These are phyloP conservation scores for Diplolepis rosae DNA, from an alignment of 2,888 invertebrate genomes.

Conservation along the genomic window DNA sequence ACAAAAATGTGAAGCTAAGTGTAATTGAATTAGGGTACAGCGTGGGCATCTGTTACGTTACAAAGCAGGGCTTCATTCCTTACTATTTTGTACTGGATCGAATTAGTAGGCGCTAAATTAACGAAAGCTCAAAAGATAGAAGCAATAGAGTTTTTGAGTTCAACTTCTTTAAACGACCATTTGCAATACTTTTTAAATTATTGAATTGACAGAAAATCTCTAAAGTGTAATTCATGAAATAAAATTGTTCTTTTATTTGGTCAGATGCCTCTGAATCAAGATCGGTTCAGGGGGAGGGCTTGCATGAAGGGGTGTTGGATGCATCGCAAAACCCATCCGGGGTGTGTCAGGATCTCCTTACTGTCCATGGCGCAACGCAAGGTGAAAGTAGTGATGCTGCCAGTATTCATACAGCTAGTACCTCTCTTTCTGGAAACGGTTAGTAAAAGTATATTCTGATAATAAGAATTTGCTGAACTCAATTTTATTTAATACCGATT, in stretches of 20 bases:
- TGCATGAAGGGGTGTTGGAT: slow-evolving; percentile 62
- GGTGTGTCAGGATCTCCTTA: slow-evolving; percentile 62
- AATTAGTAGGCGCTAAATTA: slow-evolving; percentile 48
- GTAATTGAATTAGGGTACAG: slow-evolving; percentile 65
- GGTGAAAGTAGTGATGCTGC: slow-evolving; percentile 69
- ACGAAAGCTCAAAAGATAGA: neutral
- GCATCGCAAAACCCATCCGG: slow-evolving; percentile 55
- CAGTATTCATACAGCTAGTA: slow-evolving; percentile 70
- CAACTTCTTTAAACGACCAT: neutral
- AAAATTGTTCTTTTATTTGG: slow-evolving; percentile 12
- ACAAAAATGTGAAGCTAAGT: slow-evolving; percentile 60
- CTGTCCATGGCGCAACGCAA: slow-evolving; percentile 62
- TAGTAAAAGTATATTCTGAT: slow-evolving; percentile 38
- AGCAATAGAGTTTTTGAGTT: neutral
- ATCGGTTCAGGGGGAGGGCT: slow-evolving; percentile 60
- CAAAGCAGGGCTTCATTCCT: slow-evolving; percentile 66
- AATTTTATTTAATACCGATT: slow-evolving; percentile 22
- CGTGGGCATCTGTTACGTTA: slow-evolving; percentile 66
- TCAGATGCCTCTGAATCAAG: slow-evolving; percentile 66
- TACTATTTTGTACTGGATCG: slow-evolving; percentile 52
- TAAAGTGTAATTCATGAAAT: neutral
- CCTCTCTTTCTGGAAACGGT: slow-evolving; percentile 71
- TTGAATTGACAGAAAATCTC: neutral
- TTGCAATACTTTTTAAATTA: neutral
- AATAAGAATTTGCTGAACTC: neutral